Percentiles rank a stretch among this genome's conserved stretches.
These are phyloP conservation scores for Cryptocephalus primarius DNA, from an alignment of 2,888 invertebrate species.

Conservation along the genomic window DNA sequence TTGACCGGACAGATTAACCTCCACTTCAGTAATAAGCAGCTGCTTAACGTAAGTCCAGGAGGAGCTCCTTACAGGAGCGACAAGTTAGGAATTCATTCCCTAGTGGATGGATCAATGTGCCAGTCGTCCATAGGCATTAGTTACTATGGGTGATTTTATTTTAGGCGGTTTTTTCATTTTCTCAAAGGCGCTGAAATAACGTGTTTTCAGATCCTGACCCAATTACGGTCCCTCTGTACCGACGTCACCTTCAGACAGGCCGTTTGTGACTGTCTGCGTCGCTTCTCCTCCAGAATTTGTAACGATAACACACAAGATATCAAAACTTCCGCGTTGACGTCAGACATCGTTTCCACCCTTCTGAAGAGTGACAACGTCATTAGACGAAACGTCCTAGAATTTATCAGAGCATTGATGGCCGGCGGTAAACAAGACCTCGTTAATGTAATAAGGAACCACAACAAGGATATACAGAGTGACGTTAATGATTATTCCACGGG, in stretches of 20 bases:
- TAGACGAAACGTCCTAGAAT: slow-evolving; percentile 9
- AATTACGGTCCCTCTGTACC: slow-evolving; percentile 8
- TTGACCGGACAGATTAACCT: too few relatives aligned
- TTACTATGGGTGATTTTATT: too few relatives aligned
- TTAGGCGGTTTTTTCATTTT: too few relatives aligned
- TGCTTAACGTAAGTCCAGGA: too few relatives aligned
- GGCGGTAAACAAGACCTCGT: slow-evolving; percentile 7
- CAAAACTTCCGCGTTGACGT: slow-evolving; percentile 4
- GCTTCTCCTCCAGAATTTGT: slow-evolving; percentile 3
- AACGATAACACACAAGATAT: slow-evolving; percentile 7
- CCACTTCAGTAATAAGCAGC: too few relatives aligned
- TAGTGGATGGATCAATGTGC: too few relatives aligned
- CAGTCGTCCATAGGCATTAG: too few relatives aligned
- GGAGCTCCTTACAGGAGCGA: too few relatives aligned
- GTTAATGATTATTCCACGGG: too few relatives aligned
- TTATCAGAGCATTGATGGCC: slow-evolving; percentile 4
- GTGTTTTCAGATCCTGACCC: slow-evolving; percentile 15
- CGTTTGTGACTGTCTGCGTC: slow-evolving; percentile 4
- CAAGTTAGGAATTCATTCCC: too few relatives aligned
- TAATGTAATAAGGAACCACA: slow-evolving; percentile 4
- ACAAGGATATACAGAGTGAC: background rate
- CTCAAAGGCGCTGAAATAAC: background rate
- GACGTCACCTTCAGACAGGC: slow-evolving; percentile 6
- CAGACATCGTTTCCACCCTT: slow-evolving; percentile 5
- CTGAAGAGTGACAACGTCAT: slow-evolving; percentile 3